phyloP scores from a whole-genome alignment of 2,888 invertebrate species.

The Dolomedes plantarius region DNA sequence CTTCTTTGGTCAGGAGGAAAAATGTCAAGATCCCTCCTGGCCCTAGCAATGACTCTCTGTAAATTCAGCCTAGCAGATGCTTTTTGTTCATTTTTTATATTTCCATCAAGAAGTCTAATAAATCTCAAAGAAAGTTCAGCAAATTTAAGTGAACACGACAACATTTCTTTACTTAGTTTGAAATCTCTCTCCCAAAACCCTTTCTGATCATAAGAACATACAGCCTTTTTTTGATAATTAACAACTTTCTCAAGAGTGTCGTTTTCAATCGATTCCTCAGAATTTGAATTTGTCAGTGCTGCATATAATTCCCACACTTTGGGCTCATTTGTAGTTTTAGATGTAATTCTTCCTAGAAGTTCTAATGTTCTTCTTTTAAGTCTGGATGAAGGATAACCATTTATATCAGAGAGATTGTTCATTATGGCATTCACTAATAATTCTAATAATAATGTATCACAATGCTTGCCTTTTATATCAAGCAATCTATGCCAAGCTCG shows the following conservation, averaged over 20 bases:
- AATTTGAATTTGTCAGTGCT: constrained; percentile 79
- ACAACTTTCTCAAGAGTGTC: constrained; percentile 80
- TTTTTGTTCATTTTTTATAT: constrained; percentile 6
- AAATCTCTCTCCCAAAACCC: constrained; percentile 79
- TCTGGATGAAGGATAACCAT: constrained; percentile 76
- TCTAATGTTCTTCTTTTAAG: constrained; percentile 81
- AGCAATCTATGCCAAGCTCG: constrained; percentile 89
- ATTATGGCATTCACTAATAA: constrained; percentile 85
- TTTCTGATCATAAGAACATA: constrained; percentile 84
- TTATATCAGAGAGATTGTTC: constrained; percentile 81
- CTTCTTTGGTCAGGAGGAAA: neutral
- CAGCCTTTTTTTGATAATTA: constrained; percentile 87
- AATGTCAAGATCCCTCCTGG: neutral
- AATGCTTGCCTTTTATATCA: constrained; percentile 87
- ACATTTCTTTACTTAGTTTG: constrained; percentile 81
- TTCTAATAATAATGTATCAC: constrained; percentile 85
- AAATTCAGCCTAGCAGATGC: neutral
- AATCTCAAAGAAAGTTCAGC: constrained; percentile 77
- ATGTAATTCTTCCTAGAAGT: constrained; percentile 85
- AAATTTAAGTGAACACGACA: constrained; percentile 81
- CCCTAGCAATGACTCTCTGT: neutral
- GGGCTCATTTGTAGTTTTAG: constrained; percentile 81
- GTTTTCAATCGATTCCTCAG: constrained; percentile 75
- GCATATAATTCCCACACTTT: constrained; percentile 90
- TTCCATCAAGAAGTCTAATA: constrained; percentile 3